phyloP scores from a whole-genome alignment of 2,888 invertebrate genomes.

The Agonopterix arenella region DNA sequence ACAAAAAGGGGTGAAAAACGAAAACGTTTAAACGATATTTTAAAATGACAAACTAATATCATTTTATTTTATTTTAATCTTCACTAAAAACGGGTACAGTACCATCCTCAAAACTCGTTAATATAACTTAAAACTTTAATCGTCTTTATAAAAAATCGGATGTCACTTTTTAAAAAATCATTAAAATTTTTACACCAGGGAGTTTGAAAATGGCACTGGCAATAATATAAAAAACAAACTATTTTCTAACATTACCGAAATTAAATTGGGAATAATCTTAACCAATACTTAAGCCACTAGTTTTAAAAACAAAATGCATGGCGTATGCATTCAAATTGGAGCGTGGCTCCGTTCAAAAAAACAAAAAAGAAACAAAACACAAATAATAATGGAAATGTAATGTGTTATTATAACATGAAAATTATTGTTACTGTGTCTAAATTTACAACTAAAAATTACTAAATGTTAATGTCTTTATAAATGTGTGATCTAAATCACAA shows the following conservation, averaged over 20 bases:
- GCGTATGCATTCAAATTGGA: constrained; percentile 35
- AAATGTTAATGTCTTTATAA: constrained; percentile 75
- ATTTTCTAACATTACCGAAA: constrained; percentile 47
- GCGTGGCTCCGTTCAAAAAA: constrained; percentile 27
- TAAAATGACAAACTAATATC: constrained; percentile 43
- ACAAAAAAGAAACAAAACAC: constrained; percentile 28
- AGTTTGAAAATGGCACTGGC: constrained; percentile 54
- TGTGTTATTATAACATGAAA: constrained; percentile 35
- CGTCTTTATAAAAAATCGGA: background rate
- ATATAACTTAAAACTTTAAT: background rate
- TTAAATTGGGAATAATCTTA: constrained; percentile 65
- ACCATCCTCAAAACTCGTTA: constrained; percentile 40
- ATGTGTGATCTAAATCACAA: constrained; percentile 69
- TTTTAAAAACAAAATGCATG: constrained; percentile 48
- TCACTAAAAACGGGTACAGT: constrained; percentile 35
- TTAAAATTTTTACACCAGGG: constrained; percentile 21
- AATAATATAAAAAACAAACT: constrained; percentile 37
- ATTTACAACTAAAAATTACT: constrained; percentile 51
- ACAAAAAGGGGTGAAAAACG: constrained; percentile 14
- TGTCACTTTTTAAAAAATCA: background rate
- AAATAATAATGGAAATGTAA: constrained; percentile 57
- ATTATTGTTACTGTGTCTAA: constrained; percentile 55
- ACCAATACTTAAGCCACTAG: constrained; percentile 53
- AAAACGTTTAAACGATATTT: constrained; percentile 10
- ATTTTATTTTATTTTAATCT: constrained; percentile 33